phyloP scores from a whole-genome alignment of 2,888 invertebrate genomes.

The Tetranychus truncatus region DNA sequence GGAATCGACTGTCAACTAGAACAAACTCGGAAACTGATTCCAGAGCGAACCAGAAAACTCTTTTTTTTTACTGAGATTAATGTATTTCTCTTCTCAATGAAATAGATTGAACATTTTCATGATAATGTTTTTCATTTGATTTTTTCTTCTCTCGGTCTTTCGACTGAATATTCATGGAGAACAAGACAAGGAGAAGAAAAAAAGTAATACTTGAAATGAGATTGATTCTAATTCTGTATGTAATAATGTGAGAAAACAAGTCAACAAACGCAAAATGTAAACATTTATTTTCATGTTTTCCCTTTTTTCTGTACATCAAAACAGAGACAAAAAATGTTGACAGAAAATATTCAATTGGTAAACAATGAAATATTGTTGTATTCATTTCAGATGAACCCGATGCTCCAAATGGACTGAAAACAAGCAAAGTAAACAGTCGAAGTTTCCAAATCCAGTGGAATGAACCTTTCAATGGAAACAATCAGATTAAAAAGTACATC shows the following conservation, averaged over 20 bases:
- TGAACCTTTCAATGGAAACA: slow-evolving; percentile 25
- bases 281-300: no score
- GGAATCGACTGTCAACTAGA: neutral
- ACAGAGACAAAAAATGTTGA: no score
- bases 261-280: no score
- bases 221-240: no score
- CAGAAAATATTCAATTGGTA: neutral
- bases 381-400: slow-evolving; percentile 21
- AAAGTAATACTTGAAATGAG: no score
- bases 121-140: neutral
- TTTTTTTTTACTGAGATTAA: neutral
- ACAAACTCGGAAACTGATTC: neutral
- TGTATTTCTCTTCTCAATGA: neutral
- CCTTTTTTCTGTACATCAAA: no score
- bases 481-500: slow-evolving; percentile 23
- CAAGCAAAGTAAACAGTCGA: slow-evolving; percentile 23
- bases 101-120: neutral
- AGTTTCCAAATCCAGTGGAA: slow-evolving; percentile 24
- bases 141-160: no score
- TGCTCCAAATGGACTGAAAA: slow-evolving; percentile 23
- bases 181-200: no score
- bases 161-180: no score
- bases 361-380: neutral
- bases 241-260: no score
- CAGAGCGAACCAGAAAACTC: neutral